Base-by-base conservation (phyloP, 2,797 vertebrate genomes). In the Chelonia mydas region DNA sequence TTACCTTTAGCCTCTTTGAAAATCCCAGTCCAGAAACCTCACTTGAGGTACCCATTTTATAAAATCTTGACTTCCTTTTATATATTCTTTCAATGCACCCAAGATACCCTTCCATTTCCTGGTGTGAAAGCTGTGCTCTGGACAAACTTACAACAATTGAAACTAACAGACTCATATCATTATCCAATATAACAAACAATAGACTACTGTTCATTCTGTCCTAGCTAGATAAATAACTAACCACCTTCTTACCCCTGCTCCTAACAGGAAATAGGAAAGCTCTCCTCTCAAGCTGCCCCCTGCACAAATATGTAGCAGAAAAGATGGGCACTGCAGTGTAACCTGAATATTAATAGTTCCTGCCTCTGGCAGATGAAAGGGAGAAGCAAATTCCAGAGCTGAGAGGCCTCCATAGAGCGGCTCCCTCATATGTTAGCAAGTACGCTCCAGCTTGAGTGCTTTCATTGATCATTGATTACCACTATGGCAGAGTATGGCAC, bases 151-250 rank as follows among this genome's bases (percentile, higher is more conserved):
- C 81, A 84, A 5, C 84, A 86, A 47, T 0, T 1, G 76, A 92
- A 96, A 41, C 78, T 87, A 90, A 86, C 23, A 89, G 51, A 88
- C 92, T 83, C 89, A 78, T 84, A 93, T 84, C 12, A 45, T 86
- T 82, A 84, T 51, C 74, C 92, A 84, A 28, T 33, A 47, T 25
- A 47, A 57, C 45, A 45, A 57, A 78, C 45, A 91, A 90, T 57
- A 0, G 0, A 1, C 78, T 93, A 33, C 47, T 61, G 31, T 61
- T 93, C 49, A 28, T 89, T 91, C 91, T 90, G 59, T n/a, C 84
- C 1, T 0, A 81, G 16, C 45, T 92, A 41, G 37, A 77, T 37
- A 84, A 88, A 90, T 68, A n/a, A 21, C 11, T 94, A 85, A 84
- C 61, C 61, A 77, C 7, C 11, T 33, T 47, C 47, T 11, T 31